Conservation (phyloP, 2,888 invertebrate species). For the Brenthis ino region DNA sequence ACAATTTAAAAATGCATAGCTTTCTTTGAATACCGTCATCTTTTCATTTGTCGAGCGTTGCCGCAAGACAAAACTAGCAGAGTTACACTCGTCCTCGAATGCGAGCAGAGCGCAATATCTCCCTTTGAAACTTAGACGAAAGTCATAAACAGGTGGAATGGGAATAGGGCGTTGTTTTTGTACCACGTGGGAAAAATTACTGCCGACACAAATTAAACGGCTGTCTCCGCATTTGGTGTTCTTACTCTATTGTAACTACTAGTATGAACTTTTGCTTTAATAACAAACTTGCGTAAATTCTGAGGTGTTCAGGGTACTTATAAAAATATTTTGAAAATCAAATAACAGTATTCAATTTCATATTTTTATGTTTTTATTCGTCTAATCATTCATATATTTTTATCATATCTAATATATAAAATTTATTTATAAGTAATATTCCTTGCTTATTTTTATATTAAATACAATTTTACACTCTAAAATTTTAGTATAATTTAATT, state of each 20-base stretch:
- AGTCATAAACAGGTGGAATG: conserved; percentile 71
- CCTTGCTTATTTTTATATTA: too few relatives aligned
- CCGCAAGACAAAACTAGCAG: conserved; percentile 75
- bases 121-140: conserved; percentile 70
- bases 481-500: conserved; percentile 33
- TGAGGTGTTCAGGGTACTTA: not conserved
- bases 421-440: too few relatives aligned
- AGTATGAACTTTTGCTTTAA: conserved; percentile 17
- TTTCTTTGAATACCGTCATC: conserved; percentile 68
- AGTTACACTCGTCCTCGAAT: conserved; percentile 77
- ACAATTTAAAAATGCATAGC: conserved; percentile 71
- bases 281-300: conserved; percentile 1
- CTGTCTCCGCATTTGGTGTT: conserved; percentile 35
- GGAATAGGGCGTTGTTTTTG: conserved; percentile 61
- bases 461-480: not conserved
- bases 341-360: too few relatives aligned
- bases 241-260: conserved; percentile 10
- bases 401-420: too few relatives aligned
- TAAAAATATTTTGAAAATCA: too few relatives aligned
- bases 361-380: too few relatives aligned
- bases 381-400: too few relatives aligned
- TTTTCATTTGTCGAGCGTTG: conserved; percentile 70
- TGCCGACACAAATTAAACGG: conserved; percentile 38
- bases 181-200: conserved; percentile 51
- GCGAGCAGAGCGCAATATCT: conserved; percentile 67